Conservation (phyloP, 2,888 invertebrate species). For the Pandemis cinnamomeana region DNA sequence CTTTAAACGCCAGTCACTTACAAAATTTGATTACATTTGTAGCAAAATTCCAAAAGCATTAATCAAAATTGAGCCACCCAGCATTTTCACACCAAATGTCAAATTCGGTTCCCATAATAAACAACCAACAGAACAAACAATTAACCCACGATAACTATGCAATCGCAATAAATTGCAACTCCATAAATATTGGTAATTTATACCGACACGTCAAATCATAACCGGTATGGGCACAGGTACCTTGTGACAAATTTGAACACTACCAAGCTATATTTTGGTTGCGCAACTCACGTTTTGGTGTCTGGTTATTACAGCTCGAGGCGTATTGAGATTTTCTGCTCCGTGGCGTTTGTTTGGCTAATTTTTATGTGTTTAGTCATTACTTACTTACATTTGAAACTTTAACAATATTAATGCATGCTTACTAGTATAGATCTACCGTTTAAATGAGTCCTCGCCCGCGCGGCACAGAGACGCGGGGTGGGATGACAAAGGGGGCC, state of each 20-base stretch:
- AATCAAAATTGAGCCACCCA: conserved; percentile 10
- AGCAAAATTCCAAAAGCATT: neutral
- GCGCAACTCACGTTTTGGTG: conserved; percentile 14
- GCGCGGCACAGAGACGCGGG: no score
- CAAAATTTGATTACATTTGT: neutral
- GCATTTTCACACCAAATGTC: conserved; percentile 24
- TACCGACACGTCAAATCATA: conserved; percentile 53
- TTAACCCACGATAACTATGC: conserved; percentile 65
- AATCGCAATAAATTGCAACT: conserved; percentile 61
- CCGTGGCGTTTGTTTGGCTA: conserved; percentile 1
- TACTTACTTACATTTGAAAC: neutral
- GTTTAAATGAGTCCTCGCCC: no score
- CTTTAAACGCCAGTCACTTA: no score
- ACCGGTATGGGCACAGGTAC: conserved; percentile 46
- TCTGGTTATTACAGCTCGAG: conserved; percentile 8
- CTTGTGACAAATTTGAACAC: conserved; percentile 55
- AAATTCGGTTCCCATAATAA: conserved; percentile 37
- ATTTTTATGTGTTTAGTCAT: neutral
- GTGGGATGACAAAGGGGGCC: no score
- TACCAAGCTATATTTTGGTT: conserved; percentile 20
- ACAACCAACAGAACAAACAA: conserved; percentile 55
- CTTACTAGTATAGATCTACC: no score
- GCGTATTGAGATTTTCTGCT: neutral
- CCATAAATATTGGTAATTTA: conserved; percentile 65
- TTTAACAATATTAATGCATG: no score